These are phyloP conservation scores for Coregonus clupeaformis DNA, from an alignment of 2,113 vertebrate genomes.

Conservation along the genomic window DNA sequence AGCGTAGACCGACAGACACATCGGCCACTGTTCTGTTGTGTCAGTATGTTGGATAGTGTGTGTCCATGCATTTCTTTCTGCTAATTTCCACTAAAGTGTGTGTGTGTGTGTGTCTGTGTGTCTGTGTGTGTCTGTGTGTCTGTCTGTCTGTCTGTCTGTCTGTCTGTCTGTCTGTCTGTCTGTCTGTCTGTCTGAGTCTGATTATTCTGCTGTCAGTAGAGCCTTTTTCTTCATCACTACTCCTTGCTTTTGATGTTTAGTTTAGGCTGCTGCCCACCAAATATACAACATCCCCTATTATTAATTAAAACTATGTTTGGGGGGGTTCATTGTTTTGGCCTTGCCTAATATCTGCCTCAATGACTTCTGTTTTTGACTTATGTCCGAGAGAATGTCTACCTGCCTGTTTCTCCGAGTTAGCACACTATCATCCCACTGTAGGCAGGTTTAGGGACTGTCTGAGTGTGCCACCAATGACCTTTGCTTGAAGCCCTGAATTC, in stretches of 20 bases:
- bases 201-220: neutral
- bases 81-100: constrained; percentile 32
- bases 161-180: too few species aligned
- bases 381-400: constrained; percentile 62
- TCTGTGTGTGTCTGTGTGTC: constrained; percentile 4
- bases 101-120: constrained; percentile 10
- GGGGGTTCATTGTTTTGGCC: constrained; percentile 40
- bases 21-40: constrained; percentile 52
- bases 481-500: constrained; percentile 9
- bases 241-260: too few species aligned
- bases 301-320: too few species aligned
- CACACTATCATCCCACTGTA: constrained; percentile 17
- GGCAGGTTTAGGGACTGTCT: constrained; percentile 40
- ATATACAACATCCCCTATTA: constrained; percentile 30
- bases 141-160: too few species aligned
- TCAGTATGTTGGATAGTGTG: constrained; percentile 40
- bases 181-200: too few species aligned
- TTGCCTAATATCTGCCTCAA: constrained; percentile 54
- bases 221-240: too few species aligned
- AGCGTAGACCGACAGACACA: constrained; percentile 29
- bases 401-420: constrained; percentile 71
- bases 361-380: constrained; percentile 49
- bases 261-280: too few species aligned
- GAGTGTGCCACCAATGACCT: constrained; percentile 53
- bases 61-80: constrained; percentile 43